Evolutionary conservation across 1,140 invertebrate genomes (phyloP).

Genomic region (Himalopsyche phryganea): DNA sequence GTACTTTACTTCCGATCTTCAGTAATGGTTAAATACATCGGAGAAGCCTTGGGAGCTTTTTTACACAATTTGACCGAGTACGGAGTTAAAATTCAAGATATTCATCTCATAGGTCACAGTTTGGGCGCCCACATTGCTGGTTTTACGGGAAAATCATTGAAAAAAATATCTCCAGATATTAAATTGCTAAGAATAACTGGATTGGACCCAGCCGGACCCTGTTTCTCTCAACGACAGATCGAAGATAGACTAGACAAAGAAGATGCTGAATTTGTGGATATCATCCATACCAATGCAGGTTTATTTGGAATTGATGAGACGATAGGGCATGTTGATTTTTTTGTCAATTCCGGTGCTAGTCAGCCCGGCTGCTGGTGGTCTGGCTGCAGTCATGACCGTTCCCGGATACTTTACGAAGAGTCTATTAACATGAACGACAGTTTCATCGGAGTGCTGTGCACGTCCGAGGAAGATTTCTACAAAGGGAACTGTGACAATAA

Average conservation of each 20-base stretch:
- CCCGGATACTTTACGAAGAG: conserved; percentile 57
- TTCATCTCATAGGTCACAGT: conserved; percentile 29
- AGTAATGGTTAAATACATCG: conserved; percentile 22
- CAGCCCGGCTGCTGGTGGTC: conserved; percentile 63
- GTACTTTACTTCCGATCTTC: conserved; percentile 15
- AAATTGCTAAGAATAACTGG: conserved; percentile 55
- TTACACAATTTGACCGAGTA: conserved; percentile 6
- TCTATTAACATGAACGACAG: conserved; percentile 54
- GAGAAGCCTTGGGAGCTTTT: conserved; percentile 12
- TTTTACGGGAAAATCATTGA: conserved; percentile 23
- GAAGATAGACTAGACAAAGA: conserved; percentile 56
- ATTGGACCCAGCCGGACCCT: conserved; percentile 69
- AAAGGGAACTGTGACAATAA: conserved; percentile 48
- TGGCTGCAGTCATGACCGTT: conserved; percentile 60
- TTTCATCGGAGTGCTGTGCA: conserved; percentile 51
- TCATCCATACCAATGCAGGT: conserved; percentile 67
- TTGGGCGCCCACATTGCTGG: conserved; percentile 25
- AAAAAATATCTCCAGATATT: background rate
- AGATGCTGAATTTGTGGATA: conserved; percentile 70
- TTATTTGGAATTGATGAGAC: conserved; percentile 43
- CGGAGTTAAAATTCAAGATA: conserved; percentile 4
- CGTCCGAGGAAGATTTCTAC: conserved; percentile 48
- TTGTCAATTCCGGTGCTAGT: conserved; percentile 58
- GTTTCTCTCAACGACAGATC: conserved; percentile 55
- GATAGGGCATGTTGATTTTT: conserved; percentile 61